phyloP scores from a whole-genome alignment of 2,797 vertebrate species.

The Alectoris magna region DNA sequence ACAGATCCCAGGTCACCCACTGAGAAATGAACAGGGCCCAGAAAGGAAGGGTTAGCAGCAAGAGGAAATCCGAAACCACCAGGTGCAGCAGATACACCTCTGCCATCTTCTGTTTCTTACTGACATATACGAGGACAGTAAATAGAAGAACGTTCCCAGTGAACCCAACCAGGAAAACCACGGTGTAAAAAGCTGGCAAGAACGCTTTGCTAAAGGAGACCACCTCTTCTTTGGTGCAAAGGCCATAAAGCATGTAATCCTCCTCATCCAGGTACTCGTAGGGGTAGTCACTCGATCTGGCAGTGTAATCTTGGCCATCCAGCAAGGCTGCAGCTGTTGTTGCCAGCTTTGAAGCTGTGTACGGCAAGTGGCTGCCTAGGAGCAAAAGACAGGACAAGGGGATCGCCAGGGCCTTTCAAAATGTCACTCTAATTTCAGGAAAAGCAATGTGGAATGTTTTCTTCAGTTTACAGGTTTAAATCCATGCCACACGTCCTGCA shows the following conservation, averaged over 20 bases:
- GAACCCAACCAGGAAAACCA: constrained; percentile 73
- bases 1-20: constrained; percentile 71
- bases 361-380: background rate
- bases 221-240: constrained; percentile 78
- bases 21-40: constrained; percentile 75
- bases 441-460: background rate
- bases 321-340: background rate
- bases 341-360: background rate
- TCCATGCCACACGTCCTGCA: background rate
- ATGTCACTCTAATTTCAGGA: background rate
- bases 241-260: background rate
- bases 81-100: constrained; percentile 78
- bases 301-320: background rate
- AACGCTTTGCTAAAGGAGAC: constrained; percentile 73
- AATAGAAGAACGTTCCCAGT: constrained; percentile 73
- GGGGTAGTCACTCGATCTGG: fast-evolving
- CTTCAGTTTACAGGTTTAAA: background rate
- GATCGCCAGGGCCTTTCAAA: background rate
- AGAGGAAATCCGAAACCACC: constrained; percentile 79
- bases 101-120: constrained; percentile 39
- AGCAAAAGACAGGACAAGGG: background rate
- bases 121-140: constrained; percentile 42
- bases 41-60: constrained; percentile 80
- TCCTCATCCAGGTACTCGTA: constrained; percentile 71
- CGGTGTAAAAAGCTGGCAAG: constrained; percentile 73